Evolutionary conservation across 2,888 invertebrate genomes (phyloP).

Genomic region (Formica aserva): DNA sequence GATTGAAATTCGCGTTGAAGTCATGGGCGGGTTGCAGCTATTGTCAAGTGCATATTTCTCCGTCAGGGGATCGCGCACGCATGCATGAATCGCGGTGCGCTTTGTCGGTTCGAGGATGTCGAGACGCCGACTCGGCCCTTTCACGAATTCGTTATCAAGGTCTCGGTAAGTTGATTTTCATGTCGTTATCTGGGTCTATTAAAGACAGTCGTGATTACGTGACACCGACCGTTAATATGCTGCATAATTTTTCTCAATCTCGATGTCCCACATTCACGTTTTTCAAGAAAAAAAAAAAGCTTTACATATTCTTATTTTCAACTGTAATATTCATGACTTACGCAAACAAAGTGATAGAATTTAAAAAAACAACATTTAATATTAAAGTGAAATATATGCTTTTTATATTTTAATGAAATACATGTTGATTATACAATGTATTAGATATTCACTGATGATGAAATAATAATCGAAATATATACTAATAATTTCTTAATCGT

Average conservation of each 20-base stretch:
- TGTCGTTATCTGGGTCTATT: slow-evolving; percentile 69
- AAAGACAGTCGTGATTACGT: slow-evolving; percentile 56
- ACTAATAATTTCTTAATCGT: neutral
- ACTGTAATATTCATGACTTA: neutral
- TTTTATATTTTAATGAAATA: neutral
- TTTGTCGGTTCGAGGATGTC: slow-evolving; percentile 35
- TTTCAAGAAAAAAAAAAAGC: slow-evolving; percentile 10
- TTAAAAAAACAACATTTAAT: neutral
- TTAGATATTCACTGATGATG: neutral
- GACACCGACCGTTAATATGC: slow-evolving; percentile 32
- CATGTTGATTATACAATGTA: neutral
- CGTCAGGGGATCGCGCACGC: slow-evolving; percentile 4
- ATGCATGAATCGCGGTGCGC: slow-evolving; percentile 9
- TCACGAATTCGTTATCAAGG: slow-evolving; percentile 65
- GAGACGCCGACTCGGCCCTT: slow-evolving; percentile 20
- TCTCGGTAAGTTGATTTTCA: slow-evolving; percentile 68
- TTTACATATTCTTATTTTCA: neutral
- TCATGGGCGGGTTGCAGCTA: slow-evolving; percentile 24
- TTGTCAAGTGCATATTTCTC: slow-evolving; percentile 36
- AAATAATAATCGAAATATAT: neutral
- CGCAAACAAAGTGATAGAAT: neutral
- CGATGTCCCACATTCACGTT: slow-evolving; percentile 17
- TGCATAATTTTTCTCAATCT: slow-evolving; percentile 41
- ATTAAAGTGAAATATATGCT: neutral
- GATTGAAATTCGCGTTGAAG: slow-evolving; percentile 32